Evolutionary conservation across 2,797 vertebrate genomes (phyloP), one percentile per base, ranked within the genome.

Genomic region (Anabacerthia variegaticeps): DNA sequence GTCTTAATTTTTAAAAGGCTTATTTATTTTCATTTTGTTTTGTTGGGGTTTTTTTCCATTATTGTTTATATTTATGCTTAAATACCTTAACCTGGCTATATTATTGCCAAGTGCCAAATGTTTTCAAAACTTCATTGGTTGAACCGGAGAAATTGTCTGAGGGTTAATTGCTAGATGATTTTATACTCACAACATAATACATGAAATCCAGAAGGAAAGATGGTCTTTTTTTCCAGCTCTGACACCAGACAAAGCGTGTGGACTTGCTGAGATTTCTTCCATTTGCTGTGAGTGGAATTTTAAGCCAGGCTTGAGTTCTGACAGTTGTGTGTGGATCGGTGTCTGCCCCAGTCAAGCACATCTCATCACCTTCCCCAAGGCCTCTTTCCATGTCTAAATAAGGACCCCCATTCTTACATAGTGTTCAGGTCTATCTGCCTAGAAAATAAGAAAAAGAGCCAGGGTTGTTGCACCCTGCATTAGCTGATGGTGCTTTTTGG

Each of bases 61-160:
- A 96, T 96, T 97, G 88, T 96, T 98, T 97, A 75, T 97, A 98
- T 98, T 98, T 98, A 98, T 98, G 95, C 93, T 93, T 95, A 94
- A 92, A 95, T 97, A 97, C 84, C 81, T 97, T 97, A 92, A 97
- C 88, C 97, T 97, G 96, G 96, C 95, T 96, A 96, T 96, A 90
- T 97, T 97, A 97, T 91, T 97, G 95, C 97, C 96, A 95, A 96
- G 96, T 98, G 97, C 97, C 98, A 98, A 97, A 98, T 96, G 86
- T 92, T 97, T 77, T 90, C 84, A 68, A 88, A 95, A 37, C 55
- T 88, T 96, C 56, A 93, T 74, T 87, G 78, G 48, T 89, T 83
- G 85, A 96, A 67, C 49, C 83, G 72, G 85, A 95, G 58, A 89
- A 73, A 89, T 49, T 83, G 18, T 87, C 91, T 68, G 55, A 97